Base-by-base conservation (phyloP, 2,888 invertebrate genomes). In the Mythimna pallens region DNA sequence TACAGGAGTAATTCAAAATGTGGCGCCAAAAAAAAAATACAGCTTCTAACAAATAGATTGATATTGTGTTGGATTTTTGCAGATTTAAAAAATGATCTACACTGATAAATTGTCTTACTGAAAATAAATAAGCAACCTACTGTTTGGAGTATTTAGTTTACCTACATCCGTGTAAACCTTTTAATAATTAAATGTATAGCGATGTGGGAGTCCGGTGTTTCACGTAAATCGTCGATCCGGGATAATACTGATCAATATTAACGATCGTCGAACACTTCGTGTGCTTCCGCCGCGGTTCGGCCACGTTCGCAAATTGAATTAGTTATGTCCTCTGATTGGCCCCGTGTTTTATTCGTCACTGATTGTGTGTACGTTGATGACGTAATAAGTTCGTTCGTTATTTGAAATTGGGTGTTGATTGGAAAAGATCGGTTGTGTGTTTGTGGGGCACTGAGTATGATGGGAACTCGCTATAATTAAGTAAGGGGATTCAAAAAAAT, bases 151-250 rank as follows among this genome's bases (percentile, higher is more conserved):
- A 66, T 93, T 89, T 73, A 90, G 86, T 17, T 20, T 2, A 3
- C 0, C 8, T 66, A 83, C 1, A 69, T 87, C 88, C 14, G 3
- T 59, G 85, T 82, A 55, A 74, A 83, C 85, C 86, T 89, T 91
- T 94, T 89, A 94, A 94, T 94, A 94, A 94, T 94, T 91, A 94
- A 94, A 90, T 85, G 85, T 87, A 89, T 88, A 90, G 88, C 91
- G 89, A 91, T 90, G 89, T 88, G 87, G 90, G 89, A 84, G 85
- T 86, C 85, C 82, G 69, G 76, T 84, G 86, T 85, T 84, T 70
- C 86, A 81, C 84, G 85, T 87, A 87, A 89, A 88, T 89, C 90
- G 91, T 86, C 87, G 89, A 91, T 90, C 88, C 90, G 89, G 91
- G 87, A 88, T 91, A 90, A 86, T 87, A 86, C 89, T 92, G 92